Percentiles rank a stretch among this genome's conserved stretches.
Conservation (phyloP, 2,797 vertebrate genomes). For the Molossus alvarezi region DNA sequence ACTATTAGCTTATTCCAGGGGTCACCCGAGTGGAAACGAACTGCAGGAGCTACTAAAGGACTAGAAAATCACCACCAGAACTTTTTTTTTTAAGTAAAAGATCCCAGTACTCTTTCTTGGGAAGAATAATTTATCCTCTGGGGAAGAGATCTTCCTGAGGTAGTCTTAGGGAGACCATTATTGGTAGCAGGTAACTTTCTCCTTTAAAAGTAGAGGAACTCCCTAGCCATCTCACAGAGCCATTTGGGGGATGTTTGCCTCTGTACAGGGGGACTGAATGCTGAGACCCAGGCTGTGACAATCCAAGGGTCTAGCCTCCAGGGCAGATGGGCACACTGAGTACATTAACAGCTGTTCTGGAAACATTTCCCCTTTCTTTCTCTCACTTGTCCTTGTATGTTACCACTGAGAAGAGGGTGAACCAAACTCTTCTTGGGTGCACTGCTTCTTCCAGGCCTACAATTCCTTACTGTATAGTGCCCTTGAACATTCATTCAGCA, state of each 20-base stretch:
- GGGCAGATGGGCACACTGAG: neutral
- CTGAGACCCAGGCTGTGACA: neutral
- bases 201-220: neutral
- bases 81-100: neutral
- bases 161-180: neutral
- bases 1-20: neutral
- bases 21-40: neutral
- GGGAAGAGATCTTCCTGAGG: neutral
- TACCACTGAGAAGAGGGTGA: slow-evolving; percentile 11
- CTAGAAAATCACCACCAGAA: neutral
- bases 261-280: neutral
- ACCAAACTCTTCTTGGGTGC: neutral
- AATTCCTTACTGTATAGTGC: neutral
- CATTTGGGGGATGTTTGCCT: neutral
- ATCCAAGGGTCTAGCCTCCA: neutral
- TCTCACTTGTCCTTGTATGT: neutral
- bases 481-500: neutral
- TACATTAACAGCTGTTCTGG: neutral
- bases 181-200: neutral
- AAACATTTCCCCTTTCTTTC: slow-evolving; percentile 1
- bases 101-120: neutral
- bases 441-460: slow-evolving; percentile 15
- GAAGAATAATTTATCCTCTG: slow-evolving; percentile 23
- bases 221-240: neutral
- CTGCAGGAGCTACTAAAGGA: neutral